Evolutionary conservation across 2,888 invertebrate genomes (phyloP).

Genomic region (Drosophila vallismaia): DNA sequence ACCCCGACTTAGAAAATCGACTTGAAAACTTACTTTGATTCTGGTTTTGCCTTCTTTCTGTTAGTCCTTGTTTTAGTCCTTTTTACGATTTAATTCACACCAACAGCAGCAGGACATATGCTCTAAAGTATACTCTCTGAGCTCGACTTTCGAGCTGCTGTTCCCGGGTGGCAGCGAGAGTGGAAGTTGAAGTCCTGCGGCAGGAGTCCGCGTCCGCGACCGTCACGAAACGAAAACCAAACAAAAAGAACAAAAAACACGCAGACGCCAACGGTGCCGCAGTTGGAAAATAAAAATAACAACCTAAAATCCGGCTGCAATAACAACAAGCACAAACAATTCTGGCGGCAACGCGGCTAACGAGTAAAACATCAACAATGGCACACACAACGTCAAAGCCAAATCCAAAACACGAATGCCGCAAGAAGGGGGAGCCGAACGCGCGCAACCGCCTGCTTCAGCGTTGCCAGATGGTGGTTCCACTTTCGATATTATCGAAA

Average conservation of each 20-base stretch:
- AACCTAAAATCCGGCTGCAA: neutral
- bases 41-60: too few species aligned
- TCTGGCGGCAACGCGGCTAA: slow-evolving; percentile 21
- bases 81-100: slow-evolving; percentile 6
- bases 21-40: slow-evolving; percentile 17
- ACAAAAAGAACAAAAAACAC: slow-evolving; percentile 29
- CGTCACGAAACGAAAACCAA: slow-evolving; percentile 16
- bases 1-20: neutral
- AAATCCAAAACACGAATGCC: slow-evolving; percentile 3
- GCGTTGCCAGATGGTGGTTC: neutral
- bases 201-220: neutral
- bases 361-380: slow-evolving; percentile 3
- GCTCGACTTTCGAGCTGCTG: slow-evolving; percentile 28
- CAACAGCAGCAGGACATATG: slow-evolving; percentile 16
- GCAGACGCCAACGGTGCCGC: slow-evolving; percentile 3
- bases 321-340: neutral
- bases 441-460: slow-evolving; percentile 6
- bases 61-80: slow-evolving; percentile 9
- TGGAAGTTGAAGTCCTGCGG: neutral
- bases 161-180: neutral
- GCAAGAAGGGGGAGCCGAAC: slow-evolving; percentile 4
- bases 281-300: slow-evolving; percentile 10
- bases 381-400: neutral
- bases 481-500: neutral
- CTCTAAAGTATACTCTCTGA: slow-evolving; percentile 16